Evolutionary conservation across 2,797 vertebrate genomes (phyloP).

Genomic region (Clamator glandarius): DNA sequence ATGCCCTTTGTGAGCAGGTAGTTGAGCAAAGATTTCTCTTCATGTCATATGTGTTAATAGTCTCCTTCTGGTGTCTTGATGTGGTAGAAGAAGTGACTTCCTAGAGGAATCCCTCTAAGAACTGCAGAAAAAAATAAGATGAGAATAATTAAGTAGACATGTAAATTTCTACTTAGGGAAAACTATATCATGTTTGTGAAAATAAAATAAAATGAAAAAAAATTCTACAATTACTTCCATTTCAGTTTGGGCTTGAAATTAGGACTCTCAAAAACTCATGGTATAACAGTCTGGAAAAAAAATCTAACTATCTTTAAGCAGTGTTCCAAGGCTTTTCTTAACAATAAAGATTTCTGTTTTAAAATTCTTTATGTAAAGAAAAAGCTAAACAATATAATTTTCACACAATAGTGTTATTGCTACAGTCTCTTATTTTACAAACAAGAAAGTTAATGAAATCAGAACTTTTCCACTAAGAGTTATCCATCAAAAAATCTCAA

Average conservation of each 20-base stretch:
- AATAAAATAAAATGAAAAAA: not conserved
- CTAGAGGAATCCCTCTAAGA: not conserved
- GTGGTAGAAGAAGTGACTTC: not conserved
- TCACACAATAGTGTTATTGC: not conserved
- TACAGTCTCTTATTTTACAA: not conserved
- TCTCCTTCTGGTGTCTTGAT: not conserved
- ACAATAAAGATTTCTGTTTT: not conserved
- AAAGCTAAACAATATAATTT: not conserved
- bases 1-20: constrained; percentile 33
- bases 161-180: not conserved
- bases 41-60: not conserved
- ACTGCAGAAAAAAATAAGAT: not conserved
- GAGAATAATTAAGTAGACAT: not conserved
- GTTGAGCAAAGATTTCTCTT: not conserved
- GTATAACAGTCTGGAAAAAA: not conserved
- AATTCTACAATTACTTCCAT: not conserved
- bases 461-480: not conserved
- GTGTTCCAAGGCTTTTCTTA: not conserved
- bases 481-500: not conserved
- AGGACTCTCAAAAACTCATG: not conserved
- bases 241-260: not conserved
- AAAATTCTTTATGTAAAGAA: not conserved
- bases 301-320: not conserved
- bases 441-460: not conserved
- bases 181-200: not conserved